Base-by-base conservation (phyloP, 2,888 invertebrate species). In the Craniophora ligustri region DNA sequence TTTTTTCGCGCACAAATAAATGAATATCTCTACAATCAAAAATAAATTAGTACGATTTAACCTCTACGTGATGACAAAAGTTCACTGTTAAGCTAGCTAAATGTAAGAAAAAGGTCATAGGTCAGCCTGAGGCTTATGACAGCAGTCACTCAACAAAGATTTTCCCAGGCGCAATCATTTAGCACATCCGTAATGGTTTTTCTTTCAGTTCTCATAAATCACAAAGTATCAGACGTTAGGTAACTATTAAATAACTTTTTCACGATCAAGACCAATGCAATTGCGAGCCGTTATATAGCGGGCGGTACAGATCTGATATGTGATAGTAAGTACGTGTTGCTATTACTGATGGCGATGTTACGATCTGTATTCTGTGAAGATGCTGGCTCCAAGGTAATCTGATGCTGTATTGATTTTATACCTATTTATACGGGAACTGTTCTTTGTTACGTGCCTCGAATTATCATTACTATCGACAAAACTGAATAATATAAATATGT, bases 251-350 rank as follows among this genome's bases (percentile, higher is more conserved):
- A 39, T 66, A 44, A 44, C 15, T 46, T 54, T 47, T 63, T 60
- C 36, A 30, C 10, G 6, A 35, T 47, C 35, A n/a, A 42, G 32
- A 11, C 0, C 36, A 58, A 41, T 54, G 44, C 10, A 42, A 36
- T 36, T 40, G 21, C 5, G 3, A 10, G 36, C 67, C 67, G 63
- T 55, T 64, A 66, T 11, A 21, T 19, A 32, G 19, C 32, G 5
- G 31, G 36, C 60, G 38, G 34, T 38, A 39, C 15, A 1, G 47
- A 48, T 54, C 54, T 26, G 34, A 16, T 67, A 64, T 67, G 62
- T 16, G 3, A 10, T 15, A 23, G 30, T 2, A 28, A 36, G 34
- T 46, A 62, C 68, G 62, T 67, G 67, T 46, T 50, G 23, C 23
- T 42, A 49, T 62, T 67, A 21, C 56, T 31, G 38, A 49, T 28